Evolutionary conservation across 2,888 invertebrate species (phyloP).

Genomic region (Sinotaia quadrata): DNA sequence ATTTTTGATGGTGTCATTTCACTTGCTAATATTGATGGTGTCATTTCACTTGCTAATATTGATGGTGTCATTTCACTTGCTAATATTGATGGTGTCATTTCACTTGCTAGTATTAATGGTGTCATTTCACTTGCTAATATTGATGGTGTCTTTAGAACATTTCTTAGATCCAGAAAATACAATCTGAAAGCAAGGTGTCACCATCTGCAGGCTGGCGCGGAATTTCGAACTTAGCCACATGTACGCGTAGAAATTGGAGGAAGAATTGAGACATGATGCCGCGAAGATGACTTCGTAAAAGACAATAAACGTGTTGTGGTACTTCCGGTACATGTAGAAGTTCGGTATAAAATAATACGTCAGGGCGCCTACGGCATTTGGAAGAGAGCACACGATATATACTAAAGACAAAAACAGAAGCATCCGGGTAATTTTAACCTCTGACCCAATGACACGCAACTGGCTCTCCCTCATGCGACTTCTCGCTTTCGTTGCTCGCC

Average conservation of each 20-base stretch:
- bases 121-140: no score
- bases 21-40: no score
- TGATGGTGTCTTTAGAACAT: no score
- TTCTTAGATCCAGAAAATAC: background rate
- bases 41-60: no score
- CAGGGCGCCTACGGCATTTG: background rate
- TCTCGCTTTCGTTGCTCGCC: background rate
- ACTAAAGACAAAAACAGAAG: background rate
- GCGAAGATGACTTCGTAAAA: background rate
- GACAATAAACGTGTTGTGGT: constrained; percentile 8
- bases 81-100: no score
- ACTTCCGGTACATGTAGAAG: background rate
- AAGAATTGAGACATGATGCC: constrained; percentile 6
- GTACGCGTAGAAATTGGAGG: constrained; percentile 9
- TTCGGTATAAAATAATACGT: background rate
- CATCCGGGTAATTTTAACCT: background rate
- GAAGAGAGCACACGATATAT: background rate
- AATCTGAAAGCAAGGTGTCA: background rate
- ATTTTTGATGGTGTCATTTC: no score
- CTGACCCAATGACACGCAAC: background rate
- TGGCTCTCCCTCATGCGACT: background rate
- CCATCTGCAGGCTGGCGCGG: background rate
- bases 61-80: no score
- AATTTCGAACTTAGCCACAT: constrained; percentile 1
- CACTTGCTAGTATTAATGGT: no score